Conservation (phyloP, 2,113 vertebrate genomes). For the Arenaria interpres region DNA sequence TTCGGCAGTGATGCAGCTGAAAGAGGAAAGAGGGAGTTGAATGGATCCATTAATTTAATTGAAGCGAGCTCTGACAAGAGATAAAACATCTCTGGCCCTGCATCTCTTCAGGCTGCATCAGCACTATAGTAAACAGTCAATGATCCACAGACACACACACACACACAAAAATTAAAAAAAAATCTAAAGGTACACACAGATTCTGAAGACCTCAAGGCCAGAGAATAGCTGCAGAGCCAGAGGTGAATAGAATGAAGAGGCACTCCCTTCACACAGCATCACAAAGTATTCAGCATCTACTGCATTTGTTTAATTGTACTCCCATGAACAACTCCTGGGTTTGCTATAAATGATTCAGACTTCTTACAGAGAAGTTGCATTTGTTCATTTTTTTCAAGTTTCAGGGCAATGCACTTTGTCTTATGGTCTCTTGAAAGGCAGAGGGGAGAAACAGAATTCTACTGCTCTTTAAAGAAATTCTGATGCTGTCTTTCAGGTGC, state of each 20-base stretch:
- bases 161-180: neutral
- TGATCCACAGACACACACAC: constrained; percentile 78
- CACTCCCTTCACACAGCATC: constrained; percentile 33
- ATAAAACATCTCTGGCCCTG: constrained; percentile 93
- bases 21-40: constrained; percentile 91
- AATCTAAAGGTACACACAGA: constrained; percentile 73
- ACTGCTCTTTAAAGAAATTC: neutral
- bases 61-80: constrained; percentile 94
- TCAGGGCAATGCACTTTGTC: neutral
- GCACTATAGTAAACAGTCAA: constrained; percentile 88
- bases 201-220: constrained; percentile 88
- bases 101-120: constrained; percentile 88
- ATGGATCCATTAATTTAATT: constrained; percentile 99
- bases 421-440: constrained; percentile 1
- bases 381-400: constrained; percentile 37
- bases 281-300: constrained; percentile 71
- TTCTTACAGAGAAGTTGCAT: constrained; percentile 56
- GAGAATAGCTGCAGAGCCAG: constrained; percentile 82
- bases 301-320: constrained; percentile 67
- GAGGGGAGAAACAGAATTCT: neutral
- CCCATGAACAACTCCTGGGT: constrained; percentile 52
- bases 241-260: constrained; percentile 84
- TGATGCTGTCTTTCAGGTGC: neutral
- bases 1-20: constrained; percentile 88
- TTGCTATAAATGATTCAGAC: constrained; percentile 77